These are phyloP conservation scores for Furnarius figulus DNA, from an alignment of 2,113 vertebrate genomes.

Conservation along the genomic window DNA sequence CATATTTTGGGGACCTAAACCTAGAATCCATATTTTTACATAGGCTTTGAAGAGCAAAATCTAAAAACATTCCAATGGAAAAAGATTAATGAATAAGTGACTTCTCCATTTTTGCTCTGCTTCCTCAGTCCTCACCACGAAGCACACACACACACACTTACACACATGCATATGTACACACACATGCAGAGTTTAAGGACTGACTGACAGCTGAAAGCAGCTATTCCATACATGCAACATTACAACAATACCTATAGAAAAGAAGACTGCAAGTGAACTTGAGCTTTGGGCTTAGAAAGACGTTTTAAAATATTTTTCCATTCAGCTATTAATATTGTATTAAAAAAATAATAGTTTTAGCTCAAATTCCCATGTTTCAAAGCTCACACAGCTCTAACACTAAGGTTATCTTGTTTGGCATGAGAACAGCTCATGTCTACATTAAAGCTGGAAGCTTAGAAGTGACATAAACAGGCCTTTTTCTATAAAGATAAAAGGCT, in stretches of 20 bases:
- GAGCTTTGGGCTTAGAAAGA: conserved; percentile 21
- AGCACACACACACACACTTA: too few species aligned
- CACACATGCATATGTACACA: background rate
- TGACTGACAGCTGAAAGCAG: conserved; percentile 1
- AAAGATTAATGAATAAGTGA: conserved; percentile 1
- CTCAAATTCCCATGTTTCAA: conserved; percentile 72
- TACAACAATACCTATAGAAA: conserved; percentile 29
- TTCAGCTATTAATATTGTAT: conserved; percentile 73
- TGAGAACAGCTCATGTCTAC: conserved; percentile 76
- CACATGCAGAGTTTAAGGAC: background rate
- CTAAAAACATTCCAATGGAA: background rate
- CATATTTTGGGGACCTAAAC: background rate
- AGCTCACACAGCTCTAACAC: conserved; percentile 58
- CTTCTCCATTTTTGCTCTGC: background rate
- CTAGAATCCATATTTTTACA: background rate
- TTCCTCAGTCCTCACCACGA: background rate
- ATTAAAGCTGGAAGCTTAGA: conserved; percentile 79
- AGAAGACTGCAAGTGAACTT: background rate
- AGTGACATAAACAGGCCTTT: conserved; percentile 81
- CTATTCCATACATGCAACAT: background rate
- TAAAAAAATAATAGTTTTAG: conserved; percentile 74
- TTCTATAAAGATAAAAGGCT: conserved; percentile 82
- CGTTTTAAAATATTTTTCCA: conserved; percentile 66
- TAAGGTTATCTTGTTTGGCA: conserved; percentile 78
- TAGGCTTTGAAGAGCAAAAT: conserved; percentile 11